Evolutionary conservation across 2,888 invertebrate genomes (phyloP), one percentile per base, ranked within the genome.

Genomic region (Thelaira solivaga): DNA sequence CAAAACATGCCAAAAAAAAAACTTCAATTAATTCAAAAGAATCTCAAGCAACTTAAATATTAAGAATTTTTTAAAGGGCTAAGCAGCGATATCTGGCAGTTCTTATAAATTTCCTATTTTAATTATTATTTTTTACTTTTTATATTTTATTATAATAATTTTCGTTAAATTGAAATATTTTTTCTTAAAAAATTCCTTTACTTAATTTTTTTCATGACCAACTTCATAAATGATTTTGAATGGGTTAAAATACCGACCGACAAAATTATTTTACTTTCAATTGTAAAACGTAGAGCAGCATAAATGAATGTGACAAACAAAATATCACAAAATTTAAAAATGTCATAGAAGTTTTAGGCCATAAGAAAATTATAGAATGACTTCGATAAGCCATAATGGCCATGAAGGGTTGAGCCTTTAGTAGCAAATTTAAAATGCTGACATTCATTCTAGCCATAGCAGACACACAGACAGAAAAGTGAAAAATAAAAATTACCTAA

Each of bases 381-480:
- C 49, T 73, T 64, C 51, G 24, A 77, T 73, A 64, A 68, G 59
- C 29, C 51, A 73, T 77, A 68, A 73, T 77, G 49, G 57, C 64
- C 68, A 57, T 77, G 51, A 73, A 59, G 62, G n/a, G 57, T 51
- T 64, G 47, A 73, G 68, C 41, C 36, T 43, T 72, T 34, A 57
- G 67, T 59, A 61, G 61, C 65, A 76, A 65, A 61, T 76, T 71
- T 36, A 8, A 41, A 68, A 61, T 62, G 47, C 29, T 76, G 43
- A 64, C 51, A 51, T 43, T 74, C 49, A 53, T 34, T 18, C 4
- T 13, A n/a, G n/a, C n/a, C n/a, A n/a, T 45, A 24, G 43, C n/a
- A 36, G 1, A 10, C 11, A 13, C 24, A 47, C 2, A 41, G 1
- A n/a, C 22, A 39, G 1, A 51, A 41, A 43, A 51, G 29, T 6